These are phyloP conservation scores for Eugnorisma glareosa DNA, from an alignment of 2,888 invertebrate genomes.

Conservation along the genomic window DNA sequence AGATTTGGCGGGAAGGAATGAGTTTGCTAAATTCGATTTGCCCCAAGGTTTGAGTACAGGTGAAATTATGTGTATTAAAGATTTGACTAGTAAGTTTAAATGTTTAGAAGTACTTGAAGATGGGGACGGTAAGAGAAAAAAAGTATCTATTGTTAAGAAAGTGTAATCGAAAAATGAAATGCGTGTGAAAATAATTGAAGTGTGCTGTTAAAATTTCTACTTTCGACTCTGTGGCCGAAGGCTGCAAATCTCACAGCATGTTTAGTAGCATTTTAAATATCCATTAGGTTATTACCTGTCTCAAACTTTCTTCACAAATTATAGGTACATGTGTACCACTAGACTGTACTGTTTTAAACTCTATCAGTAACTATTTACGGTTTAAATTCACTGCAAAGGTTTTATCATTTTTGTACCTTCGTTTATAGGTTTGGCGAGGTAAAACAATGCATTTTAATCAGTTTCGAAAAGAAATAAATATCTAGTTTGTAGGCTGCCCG, in stretches of 20 bases:
- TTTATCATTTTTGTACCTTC: neutral
- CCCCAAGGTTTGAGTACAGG: constrained; percentile 76
- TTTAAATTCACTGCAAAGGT: neutral
- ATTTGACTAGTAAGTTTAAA: constrained; percentile 75
- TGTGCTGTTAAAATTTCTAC: neutral
- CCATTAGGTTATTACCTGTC: neutral
- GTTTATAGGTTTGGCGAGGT: no score
- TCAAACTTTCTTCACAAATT: neutral
- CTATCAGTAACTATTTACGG: neutral
- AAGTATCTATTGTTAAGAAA: constrained; percentile 78
- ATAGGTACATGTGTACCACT: neutral
- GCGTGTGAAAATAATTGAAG: no score
- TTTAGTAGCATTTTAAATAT: neutral
- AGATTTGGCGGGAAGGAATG: constrained; percentile 77
- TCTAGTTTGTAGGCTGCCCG: neutral
- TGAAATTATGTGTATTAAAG: constrained; percentile 80
- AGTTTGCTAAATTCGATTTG: constrained; percentile 81
- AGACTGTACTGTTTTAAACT: neutral
- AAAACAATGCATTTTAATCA: neutral
- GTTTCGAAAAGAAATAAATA: neutral
- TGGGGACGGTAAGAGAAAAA: constrained; percentile 75
- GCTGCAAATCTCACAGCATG: neutral
- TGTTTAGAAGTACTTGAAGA: constrained; percentile 76
- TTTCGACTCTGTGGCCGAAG: neutral
- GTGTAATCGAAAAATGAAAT: constrained; percentile 13